phyloP scores from a whole-genome alignment of 2,888 invertebrate genomes.

The Aradus depressus region DNA sequence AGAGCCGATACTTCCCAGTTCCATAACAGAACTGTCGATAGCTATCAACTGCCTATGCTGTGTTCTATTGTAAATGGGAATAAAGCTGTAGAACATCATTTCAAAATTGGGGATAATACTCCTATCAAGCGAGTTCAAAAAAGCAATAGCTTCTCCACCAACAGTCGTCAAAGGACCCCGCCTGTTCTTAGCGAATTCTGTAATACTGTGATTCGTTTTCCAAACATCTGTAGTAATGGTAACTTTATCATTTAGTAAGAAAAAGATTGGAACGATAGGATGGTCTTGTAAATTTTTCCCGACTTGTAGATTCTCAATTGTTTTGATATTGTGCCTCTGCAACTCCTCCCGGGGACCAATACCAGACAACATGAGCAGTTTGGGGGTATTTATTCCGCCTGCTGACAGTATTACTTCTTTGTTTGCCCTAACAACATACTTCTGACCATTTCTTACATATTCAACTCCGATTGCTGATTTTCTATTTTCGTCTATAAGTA shows the following conservation, averaged over 20 bases:
- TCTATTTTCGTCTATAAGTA: constrained; percentile 12
- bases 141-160: constrained; percentile 5
- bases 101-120: constrained; percentile 7
- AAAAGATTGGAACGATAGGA: not conserved
- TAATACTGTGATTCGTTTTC: not conserved
- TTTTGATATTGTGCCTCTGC: not conserved
- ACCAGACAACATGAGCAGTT: constrained; percentile 27
- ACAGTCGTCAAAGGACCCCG: constrained; percentile 6
- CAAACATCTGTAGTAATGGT: not conserved
- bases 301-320: constrained; percentile 13
- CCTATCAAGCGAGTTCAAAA: not conserved
- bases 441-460: constrained; percentile 13
- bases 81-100: not conserved
- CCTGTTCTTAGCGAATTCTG: constrained; percentile 6
- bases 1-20: constrained; percentile 8
- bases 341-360: constrained; percentile 21
- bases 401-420: constrained; percentile 26
- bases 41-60: not conserved
- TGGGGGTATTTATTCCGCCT: constrained; percentile 23
- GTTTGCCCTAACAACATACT: constrained; percentile 4
- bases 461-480: constrained; percentile 21
- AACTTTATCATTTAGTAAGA: constrained; percentile 2
- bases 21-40: not conserved
- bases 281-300: constrained; percentile 18
- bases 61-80: not conserved